Evolutionary conservation across 1,140 invertebrate species (phyloP), one percentile per base, ranked within the genome.

Genomic region (Wiebesia pumilae): DNA sequence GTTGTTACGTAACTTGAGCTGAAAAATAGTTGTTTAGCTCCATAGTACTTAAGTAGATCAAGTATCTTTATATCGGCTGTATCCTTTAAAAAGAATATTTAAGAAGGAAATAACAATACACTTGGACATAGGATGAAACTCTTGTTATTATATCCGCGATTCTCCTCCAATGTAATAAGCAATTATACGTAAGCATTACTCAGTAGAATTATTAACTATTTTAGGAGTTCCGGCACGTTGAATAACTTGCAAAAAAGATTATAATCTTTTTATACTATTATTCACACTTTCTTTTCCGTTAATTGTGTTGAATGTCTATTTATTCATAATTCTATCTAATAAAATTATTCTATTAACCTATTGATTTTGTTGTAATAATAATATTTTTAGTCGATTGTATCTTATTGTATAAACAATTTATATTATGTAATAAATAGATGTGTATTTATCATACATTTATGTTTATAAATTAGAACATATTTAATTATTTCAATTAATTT

Each of bases 91-190:
- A 75, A 43, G 71, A 43, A 40, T 38, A 35, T 73, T 73, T 33
- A 73, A 73, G 33, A 38, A 40, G 40, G 1, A 40, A 73, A 54
- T 54, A 69, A 73, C 30, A 54, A 71, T 47, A 51, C 33, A 33
- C 24, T 54, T 83, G 10, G 33, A 30, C 19, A n/a, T 43, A n/a
- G 0, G 35, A 30, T 43, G 30, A 77, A 38, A 6, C 62, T 58
- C 24, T 19, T 58, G 51, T 77, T 83, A 83, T 73, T 62, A 81
- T n/a, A 65, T 82, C 6, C 43, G 40, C n/a, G 38, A 71, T 80
- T 79, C 77, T 30, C 30, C 40, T 38, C 24, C 54, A 84, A 30
- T 80, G 27, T 80, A 85, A 85, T 80, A 71, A 62, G 40, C 43
- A 78, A 85, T 80, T 80, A 78, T 35, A 84, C 38, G 54, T 80